Evolutionary conservation across 2,888 invertebrate genomes (phyloP), one percentile per base, ranked within the genome.

Genomic region (Brenthis ino): DNA sequence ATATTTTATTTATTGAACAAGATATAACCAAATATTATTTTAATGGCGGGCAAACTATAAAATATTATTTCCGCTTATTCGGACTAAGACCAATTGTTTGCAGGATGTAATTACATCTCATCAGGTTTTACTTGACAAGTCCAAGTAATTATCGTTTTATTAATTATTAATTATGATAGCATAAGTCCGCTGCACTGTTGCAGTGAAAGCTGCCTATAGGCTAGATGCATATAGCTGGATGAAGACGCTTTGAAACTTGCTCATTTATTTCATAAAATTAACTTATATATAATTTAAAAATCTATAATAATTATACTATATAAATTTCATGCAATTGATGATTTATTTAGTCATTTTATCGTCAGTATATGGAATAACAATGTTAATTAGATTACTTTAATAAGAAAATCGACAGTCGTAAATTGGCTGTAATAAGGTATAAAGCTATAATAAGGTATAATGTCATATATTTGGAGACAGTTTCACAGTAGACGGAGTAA

Each of bases 191-290:
- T 71, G 70, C 69, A 64, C 67, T 68, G 69, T 56, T 77, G 77
- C 75, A 77, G 75, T 75, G 79, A 79, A 77, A 87, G 87, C 86
- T 77, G 79, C 76, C 75, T 20, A 76, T 77, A 69, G 75, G 63
- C 53, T 63, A 63, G 63, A 73, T 71, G 65, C 56, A 58, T 67
- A 56, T 65, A 71, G 64, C 64, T 47, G 24, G 68, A 68, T 53
- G 20, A 4, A 58, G 11, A 50, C 6, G 20, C 68, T 65, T 77
- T 79, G 78, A 78, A 76, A 72, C 71, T 77, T 76, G 37, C 0
- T 14, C 69, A 55, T 37, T 24, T 5, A 16, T n/a, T 53, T 47
- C n/a, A 28, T 28, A 3, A 28, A 28, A 28, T 28, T 28, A 53
- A 53, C 3, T 51, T 51, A 51, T 53, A 53, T 14, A 4, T 53